Evolutionary conservation across 53 echinoderm and acorn worm genomes (phyloP).

Genomic region (Zoroaster sp.): DNA sequence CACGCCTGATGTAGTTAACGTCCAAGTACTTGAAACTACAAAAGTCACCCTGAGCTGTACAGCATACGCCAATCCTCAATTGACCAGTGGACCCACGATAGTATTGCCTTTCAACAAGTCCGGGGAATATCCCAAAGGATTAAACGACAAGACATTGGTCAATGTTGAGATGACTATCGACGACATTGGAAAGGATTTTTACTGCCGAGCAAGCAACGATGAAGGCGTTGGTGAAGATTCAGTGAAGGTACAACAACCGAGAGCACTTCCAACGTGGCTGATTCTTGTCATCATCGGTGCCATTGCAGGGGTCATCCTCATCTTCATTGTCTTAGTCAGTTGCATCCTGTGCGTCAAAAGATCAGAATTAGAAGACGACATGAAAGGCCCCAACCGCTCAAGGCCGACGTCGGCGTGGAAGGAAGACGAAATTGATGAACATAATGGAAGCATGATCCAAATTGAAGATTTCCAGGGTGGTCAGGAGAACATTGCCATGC

Average conservation of each 20-base stretch:
- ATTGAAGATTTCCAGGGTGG: constrained; percentile 29
- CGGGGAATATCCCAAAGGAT: not conserved
- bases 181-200: constrained; percentile 30
- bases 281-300: constrained; percentile 47
- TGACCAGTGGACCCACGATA: not conserved
- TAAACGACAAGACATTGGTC: not conserved
- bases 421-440: not conserved
- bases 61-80: not conserved
- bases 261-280: constrained; percentile 39
- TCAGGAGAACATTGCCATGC: not conserved
- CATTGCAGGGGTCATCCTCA: constrained; percentile 3
- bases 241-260: not conserved
- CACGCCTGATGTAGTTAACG: not conserved
- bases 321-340: constrained; percentile 6
- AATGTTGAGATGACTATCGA: constrained; percentile 14
- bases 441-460: not conserved
- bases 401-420: constrained; percentile 19
- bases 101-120: not conserved
- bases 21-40: not conserved
- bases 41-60: constrained; percentile 37
- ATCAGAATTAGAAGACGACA: not conserved
- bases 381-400: not conserved
- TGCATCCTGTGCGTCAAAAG: constrained; percentile 37
- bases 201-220: constrained; percentile 27
- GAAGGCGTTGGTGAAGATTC: not conserved